A percentile compares a stretch with the other conserved stretches of the same genome.
Conservation (phyloP, 2,888 invertebrate genomes). For the Acrocyrtus sp. region DNA sequence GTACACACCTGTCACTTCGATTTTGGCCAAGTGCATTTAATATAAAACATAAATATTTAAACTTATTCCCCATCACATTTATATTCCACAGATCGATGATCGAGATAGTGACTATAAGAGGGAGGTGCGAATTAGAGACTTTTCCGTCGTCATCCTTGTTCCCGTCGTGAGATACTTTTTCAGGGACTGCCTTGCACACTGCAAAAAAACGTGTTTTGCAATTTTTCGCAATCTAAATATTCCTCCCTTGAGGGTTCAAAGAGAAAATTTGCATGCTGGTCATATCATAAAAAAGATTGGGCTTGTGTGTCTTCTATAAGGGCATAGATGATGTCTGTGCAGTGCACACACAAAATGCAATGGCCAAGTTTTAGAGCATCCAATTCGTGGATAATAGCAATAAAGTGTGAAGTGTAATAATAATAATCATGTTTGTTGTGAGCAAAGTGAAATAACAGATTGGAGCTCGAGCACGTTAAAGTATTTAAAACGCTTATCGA, state of each 20-base stretch:
- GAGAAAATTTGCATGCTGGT: conserved; percentile 43
- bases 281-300: conserved; percentile 19
- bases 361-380: no score
- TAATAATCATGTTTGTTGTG: neutral
- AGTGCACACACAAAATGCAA: no score
- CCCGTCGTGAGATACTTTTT: conserved; percentile 47
- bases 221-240: conserved; percentile 30
- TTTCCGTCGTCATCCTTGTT: no score
- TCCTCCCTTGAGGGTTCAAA: conserved; percentile 40
- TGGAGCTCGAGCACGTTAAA: no score
- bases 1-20: neutral
- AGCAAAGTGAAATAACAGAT: conserved; percentile 1
- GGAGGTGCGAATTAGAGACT: conserved; percentile 34
- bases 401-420: conserved; percentile 3
- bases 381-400: no score
- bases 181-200: neutral
- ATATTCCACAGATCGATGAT: neutral
- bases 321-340: neutral
- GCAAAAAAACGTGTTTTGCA: conserved; percentile 40
- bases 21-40: neutral
- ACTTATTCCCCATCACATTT: neutral
- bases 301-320: neutral
- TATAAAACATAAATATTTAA: neutral
- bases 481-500: neutral
- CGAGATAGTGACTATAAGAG: neutral